Conservation (phyloP, 2,113 vertebrate species). For the Hyla sarda region DNA sequence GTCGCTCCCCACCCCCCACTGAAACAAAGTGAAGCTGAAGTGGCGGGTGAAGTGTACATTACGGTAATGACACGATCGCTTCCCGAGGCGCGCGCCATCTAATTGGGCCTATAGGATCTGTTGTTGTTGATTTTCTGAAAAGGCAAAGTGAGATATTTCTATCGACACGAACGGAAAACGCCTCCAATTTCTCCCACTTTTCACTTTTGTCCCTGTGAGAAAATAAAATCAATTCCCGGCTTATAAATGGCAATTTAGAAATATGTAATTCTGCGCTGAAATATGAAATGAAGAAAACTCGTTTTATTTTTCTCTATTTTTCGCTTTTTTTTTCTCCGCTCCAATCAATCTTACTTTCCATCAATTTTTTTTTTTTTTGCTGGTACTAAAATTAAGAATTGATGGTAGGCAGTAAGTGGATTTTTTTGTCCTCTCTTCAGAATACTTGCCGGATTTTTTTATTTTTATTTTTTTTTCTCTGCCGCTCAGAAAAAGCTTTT, state of each 20-base stretch:
- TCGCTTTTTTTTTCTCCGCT: slow-evolving; percentile 48
- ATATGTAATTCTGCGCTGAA: slow-evolving; percentile 71
- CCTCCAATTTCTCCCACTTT: slow-evolving; percentile 55
- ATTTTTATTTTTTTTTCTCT: slow-evolving; percentile 23
- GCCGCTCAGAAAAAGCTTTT: slow-evolving; percentile 54
- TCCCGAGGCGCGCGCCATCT: slow-evolving; percentile 27
- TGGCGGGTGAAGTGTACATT: slow-evolving; percentile 26
- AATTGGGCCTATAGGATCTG: slow-evolving; percentile 41
- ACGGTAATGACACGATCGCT: slow-evolving; percentile 25
- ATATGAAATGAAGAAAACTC: slow-evolving; percentile 65
- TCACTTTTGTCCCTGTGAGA: slow-evolving; percentile 59
- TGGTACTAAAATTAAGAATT: slow-evolving; percentile 73
- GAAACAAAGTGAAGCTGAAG: not conserved
- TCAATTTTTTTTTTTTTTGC: slow-evolving; percentile 48
- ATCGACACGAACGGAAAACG: slow-evolving; percentile 54
- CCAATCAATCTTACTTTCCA: slow-evolving; percentile 75
- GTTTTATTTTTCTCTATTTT: slow-evolving; percentile 38
- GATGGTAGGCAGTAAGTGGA: slow-evolving; percentile 66
- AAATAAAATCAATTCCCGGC: slow-evolving; percentile 73
- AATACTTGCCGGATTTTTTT: slow-evolving; percentile 51
- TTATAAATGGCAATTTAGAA: slow-evolving; percentile 73
- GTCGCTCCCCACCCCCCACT: not conserved
- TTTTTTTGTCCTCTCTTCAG: slow-evolving; percentile 61
- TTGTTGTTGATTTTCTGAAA: slow-evolving; percentile 28
- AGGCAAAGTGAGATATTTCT: slow-evolving; percentile 40